Percentiles rank a stretch among this genome's conserved stretches.
phyloP scores from a whole-genome alignment of 2,888 invertebrate genomes.

The Drosophila paramelanica region DNA sequence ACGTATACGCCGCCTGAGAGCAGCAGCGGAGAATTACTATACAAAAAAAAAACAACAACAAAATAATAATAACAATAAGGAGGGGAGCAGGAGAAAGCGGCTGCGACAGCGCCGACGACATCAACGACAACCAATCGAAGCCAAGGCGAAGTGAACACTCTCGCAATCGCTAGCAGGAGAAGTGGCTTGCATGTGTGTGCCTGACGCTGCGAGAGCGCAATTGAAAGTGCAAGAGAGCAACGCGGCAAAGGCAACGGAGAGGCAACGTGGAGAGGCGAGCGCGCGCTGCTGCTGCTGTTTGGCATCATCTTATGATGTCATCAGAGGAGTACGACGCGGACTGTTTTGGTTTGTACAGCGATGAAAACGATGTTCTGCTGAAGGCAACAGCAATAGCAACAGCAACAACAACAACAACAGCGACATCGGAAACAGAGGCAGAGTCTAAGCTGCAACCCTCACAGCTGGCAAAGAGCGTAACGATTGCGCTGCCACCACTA shows the following conservation, averaged over 20 bases:
- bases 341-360: constrained; percentile 95
- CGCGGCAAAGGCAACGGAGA: constrained; percentile 27
- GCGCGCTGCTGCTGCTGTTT: constrained; percentile 85
- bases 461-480: constrained; percentile 43
- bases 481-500: constrained; percentile 43
- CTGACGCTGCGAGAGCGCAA: constrained; percentile 49
- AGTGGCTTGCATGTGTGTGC: constrained; percentile 50
- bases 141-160: constrained; percentile 49
- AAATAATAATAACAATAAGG: neutral
- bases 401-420: constrained; percentile 87
- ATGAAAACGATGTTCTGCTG: constrained; percentile 93
- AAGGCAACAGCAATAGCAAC: constrained; percentile 91
- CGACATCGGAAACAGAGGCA: constrained; percentile 46
- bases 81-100: constrained; percentile 29
- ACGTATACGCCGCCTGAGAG: constrained; percentile 62
- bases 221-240: constrained; percentile 48
- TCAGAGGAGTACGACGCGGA: constrained; percentile 98
- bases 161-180: constrained; percentile 50
- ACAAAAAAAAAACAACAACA: neutral
- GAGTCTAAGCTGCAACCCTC: constrained; percentile 86
- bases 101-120: constrained; percentile 17
- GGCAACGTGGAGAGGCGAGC: constrained; percentile 66
- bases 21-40: constrained; percentile 56
- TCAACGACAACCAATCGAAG: constrained; percentile 47
- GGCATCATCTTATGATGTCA: constrained; percentile 95